Evolutionary conservation across 2,888 invertebrate species (phyloP).

Genomic region (Brachypterus glaber): DNA sequence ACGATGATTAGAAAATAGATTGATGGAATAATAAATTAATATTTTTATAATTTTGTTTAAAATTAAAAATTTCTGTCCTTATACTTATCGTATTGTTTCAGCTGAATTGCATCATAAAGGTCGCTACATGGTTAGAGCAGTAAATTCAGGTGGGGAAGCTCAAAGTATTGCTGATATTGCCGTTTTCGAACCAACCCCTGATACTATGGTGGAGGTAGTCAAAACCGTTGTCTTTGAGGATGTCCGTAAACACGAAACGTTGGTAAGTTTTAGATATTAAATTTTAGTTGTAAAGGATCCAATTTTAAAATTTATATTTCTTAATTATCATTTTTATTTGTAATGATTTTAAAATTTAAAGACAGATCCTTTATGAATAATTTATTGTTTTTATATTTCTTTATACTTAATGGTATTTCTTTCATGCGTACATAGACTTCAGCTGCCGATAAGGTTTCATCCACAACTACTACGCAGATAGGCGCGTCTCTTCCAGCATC

Average conservation of each 20-base stretch:
- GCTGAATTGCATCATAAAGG: constrained; percentile 60
- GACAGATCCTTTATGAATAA: too few species aligned
- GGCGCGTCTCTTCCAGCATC: constrained; percentile 22
- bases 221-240: constrained; percentile 58
- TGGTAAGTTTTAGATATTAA: constrained; percentile 38
- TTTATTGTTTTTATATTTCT: constrained; percentile 8
- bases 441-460: constrained; percentile 31
- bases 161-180: constrained; percentile 71
- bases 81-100: constrained; percentile 25
- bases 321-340: too few species aligned
- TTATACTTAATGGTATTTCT: constrained; percentile 18
- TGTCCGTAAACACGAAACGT: constrained; percentile 39
- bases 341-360: too few species aligned
- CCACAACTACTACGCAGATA: constrained; percentile 24
- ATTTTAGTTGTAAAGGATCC: too few species aligned
- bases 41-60: not conserved
- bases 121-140: constrained; percentile 65
- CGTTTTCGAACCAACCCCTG: constrained; percentile 59
- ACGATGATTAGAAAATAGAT: too few species aligned
- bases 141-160: constrained; percentile 72
- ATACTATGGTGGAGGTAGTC: constrained; percentile 57
- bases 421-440: constrained; percentile 27
- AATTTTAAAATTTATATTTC: constrained; percentile 4
- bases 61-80: not conserved
- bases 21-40: too few species aligned